Percentiles rank a stretch among this genome's conserved stretches.
These are phyloP conservation scores for Otolemur garnettii DNA, from an alignment of 2,113 vertebrate species.

Conservation along the genomic window DNA sequence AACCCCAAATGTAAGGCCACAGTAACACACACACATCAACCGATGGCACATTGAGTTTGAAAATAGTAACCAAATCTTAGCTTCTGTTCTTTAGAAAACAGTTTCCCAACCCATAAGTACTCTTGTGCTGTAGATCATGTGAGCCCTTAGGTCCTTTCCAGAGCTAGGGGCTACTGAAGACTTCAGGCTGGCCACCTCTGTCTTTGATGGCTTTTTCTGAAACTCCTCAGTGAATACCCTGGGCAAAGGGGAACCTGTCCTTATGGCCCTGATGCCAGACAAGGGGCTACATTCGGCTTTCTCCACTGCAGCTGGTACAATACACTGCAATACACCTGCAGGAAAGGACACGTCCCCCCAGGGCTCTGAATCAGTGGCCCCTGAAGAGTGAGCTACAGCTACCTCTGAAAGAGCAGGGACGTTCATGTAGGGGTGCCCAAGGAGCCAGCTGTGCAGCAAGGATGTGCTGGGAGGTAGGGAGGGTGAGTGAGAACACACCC, in stretches of 20 bases:
- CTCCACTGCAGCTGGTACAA: accelerated
- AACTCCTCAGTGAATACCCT: neutral
- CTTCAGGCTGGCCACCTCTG: neutral
- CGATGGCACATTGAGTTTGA: neutral
- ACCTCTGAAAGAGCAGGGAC: too few relatives aligned
- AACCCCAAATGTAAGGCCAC: neutral
- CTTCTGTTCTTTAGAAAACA: neutral
- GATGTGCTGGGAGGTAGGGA: neutral
- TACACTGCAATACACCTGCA: too few relatives aligned
- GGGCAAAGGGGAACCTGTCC: neutral
- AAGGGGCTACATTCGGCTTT: too few relatives aligned
- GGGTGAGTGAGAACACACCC: accelerated
- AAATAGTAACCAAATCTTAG: neutral
- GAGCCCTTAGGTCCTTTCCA: neutral
- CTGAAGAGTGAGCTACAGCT: neutral
- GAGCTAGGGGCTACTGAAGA: neutral
- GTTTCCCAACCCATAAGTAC: neutral
- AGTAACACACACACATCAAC: neutral
- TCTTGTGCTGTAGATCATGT: neutral
- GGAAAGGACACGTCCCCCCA: too few relatives aligned
- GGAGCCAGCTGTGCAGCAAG: neutral
- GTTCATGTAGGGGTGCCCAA: accelerated
- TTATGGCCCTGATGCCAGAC: neutral
- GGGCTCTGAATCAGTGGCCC: neutral
- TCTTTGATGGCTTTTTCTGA: neutral